These are phyloP conservation scores for Drosophila flavopinicola DNA, from an alignment of 2,888 invertebrate species.

Conservation along the genomic window DNA sequence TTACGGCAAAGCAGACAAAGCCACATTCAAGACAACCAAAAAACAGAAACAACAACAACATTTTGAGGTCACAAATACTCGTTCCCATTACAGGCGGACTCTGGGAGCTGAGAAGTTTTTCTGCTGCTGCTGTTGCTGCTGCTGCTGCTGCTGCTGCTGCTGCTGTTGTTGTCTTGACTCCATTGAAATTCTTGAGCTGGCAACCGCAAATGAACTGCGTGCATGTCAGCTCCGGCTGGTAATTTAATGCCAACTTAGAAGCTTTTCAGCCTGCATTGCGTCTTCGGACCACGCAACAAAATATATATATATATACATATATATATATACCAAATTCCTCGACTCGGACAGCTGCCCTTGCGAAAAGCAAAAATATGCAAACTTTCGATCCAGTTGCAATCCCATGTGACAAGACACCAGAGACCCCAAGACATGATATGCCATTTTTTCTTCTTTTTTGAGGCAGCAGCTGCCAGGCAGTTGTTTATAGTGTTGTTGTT, in stretches of 20 bases:
- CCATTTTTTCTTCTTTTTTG: slow-evolving; percentile 76
- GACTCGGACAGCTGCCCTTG: slow-evolving; percentile 66
- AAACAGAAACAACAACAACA: slow-evolving; percentile 11
- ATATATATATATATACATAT: too few relatives aligned
- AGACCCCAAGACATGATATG: slow-evolving; percentile 68
- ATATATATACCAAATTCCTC: slow-evolving; percentile 28
- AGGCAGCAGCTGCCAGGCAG: slow-evolving; percentile 34
- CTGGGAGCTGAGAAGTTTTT: slow-evolving; percentile 10
- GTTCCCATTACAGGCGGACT: slow-evolving; percentile 63
- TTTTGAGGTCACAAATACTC: slow-evolving; percentile 70
- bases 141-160: slow-evolving; percentile 22
- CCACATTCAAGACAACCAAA: slow-evolving; percentile 69
- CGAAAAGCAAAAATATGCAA: slow-evolving; percentile 59
- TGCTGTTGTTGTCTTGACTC: slow-evolving; percentile 34
- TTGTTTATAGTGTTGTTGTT: slow-evolving; percentile 8
- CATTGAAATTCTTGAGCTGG: slow-evolving; percentile 71
- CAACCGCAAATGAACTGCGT: slow-evolving; percentile 73
- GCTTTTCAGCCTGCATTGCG: slow-evolving; percentile 40
- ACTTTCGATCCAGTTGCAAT: slow-evolving; percentile 74
- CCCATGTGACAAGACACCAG: slow-evolving; percentile 61
- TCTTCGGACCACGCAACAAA: slow-evolving; percentile 23
- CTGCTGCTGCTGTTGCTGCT: slow-evolving; percentile 15
- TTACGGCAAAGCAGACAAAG: slow-evolving; percentile 63
- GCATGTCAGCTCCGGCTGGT: slow-evolving; percentile 44
- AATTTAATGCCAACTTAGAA: slow-evolving; percentile 79